Conservation (phyloP, 1,140 invertebrate species). For the Bombus pyrosoma region DNA sequence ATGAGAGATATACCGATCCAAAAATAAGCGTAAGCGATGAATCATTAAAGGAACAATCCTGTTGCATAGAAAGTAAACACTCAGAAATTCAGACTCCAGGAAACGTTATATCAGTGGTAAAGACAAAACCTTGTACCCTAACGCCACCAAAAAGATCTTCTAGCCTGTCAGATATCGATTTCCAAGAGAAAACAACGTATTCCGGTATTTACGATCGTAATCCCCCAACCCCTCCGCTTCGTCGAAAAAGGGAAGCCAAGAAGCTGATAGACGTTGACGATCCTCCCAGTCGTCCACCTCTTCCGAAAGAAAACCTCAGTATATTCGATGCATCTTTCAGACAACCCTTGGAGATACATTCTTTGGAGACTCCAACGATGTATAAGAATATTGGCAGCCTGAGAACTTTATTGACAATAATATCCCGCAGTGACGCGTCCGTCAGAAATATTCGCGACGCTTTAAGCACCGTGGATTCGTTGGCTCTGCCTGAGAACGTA, state of each 20-base stretch:
- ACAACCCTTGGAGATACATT: background rate
- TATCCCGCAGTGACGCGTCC: slow-evolving; percentile 2
- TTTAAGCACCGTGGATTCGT: background rate
- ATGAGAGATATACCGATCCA: background rate
- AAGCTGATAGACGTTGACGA: background rate
- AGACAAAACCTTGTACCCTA: slow-evolving; percentile 43
- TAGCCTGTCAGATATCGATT: slow-evolving; percentile 49
- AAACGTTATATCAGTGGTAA: background rate
- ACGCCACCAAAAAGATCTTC: slow-evolving; percentile 64
- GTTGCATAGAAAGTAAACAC: too few relatives aligned
- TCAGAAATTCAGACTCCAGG: background rate
- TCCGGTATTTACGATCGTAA: background rate
- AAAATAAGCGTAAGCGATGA: background rate
- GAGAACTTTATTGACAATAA: background rate
- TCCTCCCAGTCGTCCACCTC: slow-evolving; percentile 23
- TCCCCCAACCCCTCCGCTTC: slow-evolving; percentile 50
- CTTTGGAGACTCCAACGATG: background rate
- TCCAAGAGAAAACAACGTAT: background rate
- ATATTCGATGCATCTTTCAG: too few relatives aligned
- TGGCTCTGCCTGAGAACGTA: slow-evolving; percentile 6
- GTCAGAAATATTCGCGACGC: slow-evolving; percentile 13
- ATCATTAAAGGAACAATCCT: background rate
- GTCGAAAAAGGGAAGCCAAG: background rate
- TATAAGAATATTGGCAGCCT: background rate
- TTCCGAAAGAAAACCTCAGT: background rate